phyloP scores from a whole-genome alignment of 2,888 invertebrate genomes.

The Cephus nigrinus region DNA sequence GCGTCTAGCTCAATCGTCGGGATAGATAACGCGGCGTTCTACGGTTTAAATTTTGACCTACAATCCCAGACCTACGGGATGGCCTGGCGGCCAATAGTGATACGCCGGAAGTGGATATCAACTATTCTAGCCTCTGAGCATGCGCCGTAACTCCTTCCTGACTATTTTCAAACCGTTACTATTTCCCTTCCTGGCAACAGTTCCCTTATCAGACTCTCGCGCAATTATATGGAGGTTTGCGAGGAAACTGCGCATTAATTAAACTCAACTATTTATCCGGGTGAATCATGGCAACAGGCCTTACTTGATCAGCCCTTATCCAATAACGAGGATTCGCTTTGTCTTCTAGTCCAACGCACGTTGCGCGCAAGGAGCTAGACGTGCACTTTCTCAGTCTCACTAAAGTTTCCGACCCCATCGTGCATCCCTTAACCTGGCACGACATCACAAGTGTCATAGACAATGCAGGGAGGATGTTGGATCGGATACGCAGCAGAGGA shows the following conservation, averaged over 20 bases:
- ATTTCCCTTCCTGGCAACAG: neutral
- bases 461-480: neutral
- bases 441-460: neutral
- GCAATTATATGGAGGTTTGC: neutral
- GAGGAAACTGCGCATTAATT: neutral
- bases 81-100: neutral
- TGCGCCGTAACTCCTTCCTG: slow-evolving; percentile 7
- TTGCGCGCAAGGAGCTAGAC: neutral
- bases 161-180: neutral
- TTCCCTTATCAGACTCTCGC: neutral
- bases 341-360: neutral
- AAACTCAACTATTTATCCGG: neutral
- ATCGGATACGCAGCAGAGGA: neutral
- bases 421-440: neutral
- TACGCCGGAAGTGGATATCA: neutral
- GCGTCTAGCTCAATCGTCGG: slow-evolving; percentile 40
- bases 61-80: neutral
- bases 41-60: slow-evolving; percentile 2
- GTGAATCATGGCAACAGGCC: neutral
- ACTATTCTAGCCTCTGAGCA: slow-evolving; percentile 9
- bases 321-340: neutral
- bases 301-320: neutral
- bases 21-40: slow-evolving; percentile 33
- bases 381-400: neutral
- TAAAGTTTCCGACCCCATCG: neutral